Conservation (phyloP, 2,113 vertebrate genomes). For the Paracanthobrama guichenoti region DNA sequence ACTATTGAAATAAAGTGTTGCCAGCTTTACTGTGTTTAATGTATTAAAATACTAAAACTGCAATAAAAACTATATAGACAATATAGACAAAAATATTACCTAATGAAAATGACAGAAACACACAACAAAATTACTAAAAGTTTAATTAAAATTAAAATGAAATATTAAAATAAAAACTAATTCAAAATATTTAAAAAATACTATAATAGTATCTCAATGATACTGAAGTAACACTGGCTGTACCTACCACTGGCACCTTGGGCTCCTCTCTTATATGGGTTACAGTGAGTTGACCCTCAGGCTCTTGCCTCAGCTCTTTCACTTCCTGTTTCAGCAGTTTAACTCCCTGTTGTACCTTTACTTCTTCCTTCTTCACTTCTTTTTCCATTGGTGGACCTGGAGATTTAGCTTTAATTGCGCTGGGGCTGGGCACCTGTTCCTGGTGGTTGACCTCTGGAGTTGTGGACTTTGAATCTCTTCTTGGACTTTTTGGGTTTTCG, state of each 20-base stretch:
- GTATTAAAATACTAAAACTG: no score
- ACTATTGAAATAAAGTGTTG: no score
- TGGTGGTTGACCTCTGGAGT: conserved; percentile 38
- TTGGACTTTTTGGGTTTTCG: not conserved
- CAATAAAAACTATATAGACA: no score
- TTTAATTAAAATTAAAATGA: not conserved
- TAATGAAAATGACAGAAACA: no score
- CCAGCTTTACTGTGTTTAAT: no score
- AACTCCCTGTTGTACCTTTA: conserved; percentile 15
- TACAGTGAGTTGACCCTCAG: conserved; percentile 63
- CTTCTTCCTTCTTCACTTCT: conserved; percentile 13
- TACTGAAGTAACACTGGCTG: not conserved
- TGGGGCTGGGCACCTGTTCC: conserved; percentile 25
- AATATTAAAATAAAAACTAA: not conserved
- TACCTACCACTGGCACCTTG: conserved; percentile 57
- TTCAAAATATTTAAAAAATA: not conserved
- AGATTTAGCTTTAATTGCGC: not conserved
- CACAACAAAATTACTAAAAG: no score
- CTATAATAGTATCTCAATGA: not conserved
- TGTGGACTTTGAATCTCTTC: not conserved
- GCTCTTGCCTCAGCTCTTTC: conserved; percentile 57
- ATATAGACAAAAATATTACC: no score
- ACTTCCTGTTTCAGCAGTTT: conserved; percentile 41
- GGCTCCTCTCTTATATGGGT: conserved; percentile 33
- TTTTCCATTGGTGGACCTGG: not conserved